Conservation (phyloP, 64 coral and sea anemone genomes). For the Dendrophyllia cribrosa region DNA sequence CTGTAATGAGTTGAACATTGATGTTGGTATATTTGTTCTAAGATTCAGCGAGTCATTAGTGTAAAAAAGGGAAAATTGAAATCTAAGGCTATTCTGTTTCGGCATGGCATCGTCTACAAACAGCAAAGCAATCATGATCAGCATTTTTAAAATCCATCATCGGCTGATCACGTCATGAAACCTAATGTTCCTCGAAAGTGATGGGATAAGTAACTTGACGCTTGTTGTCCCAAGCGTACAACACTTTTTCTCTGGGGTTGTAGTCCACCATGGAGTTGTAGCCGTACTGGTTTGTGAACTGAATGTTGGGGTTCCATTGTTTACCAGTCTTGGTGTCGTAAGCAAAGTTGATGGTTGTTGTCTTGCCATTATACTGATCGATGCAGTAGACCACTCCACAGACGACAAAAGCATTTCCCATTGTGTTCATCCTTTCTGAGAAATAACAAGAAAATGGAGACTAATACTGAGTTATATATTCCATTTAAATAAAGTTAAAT, state of each 20-base stretch:
- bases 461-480: neutral
- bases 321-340: constrained; percentile 35
- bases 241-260: constrained; percentile 42
- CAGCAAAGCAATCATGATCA: neutral
- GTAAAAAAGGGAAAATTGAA: too few species aligned
- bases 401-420: constrained; percentile 51
- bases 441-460: neutral
- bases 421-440: neutral
- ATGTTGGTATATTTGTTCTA: too few species aligned
- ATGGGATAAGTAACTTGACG: constrained; percentile 39
- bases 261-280: constrained; percentile 57
- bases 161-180: neutral
- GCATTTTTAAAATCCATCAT: neutral
- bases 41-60: too few species aligned
- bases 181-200: neutral
- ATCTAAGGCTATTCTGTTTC: too few species aligned
- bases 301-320: constrained; percentile 38
- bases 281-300: constrained; percentile 32
- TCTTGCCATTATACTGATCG: neutral
- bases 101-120: neutral
- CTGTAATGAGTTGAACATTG: too few species aligned
- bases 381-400: constrained; percentile 55
- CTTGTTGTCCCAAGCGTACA: constrained; percentile 40
- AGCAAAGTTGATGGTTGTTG: constrained; percentile 57
- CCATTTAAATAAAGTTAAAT: too few species aligned